phyloP scores from a whole-genome alignment of 2,888 invertebrate genomes.

The Pterostichus niger region DNA sequence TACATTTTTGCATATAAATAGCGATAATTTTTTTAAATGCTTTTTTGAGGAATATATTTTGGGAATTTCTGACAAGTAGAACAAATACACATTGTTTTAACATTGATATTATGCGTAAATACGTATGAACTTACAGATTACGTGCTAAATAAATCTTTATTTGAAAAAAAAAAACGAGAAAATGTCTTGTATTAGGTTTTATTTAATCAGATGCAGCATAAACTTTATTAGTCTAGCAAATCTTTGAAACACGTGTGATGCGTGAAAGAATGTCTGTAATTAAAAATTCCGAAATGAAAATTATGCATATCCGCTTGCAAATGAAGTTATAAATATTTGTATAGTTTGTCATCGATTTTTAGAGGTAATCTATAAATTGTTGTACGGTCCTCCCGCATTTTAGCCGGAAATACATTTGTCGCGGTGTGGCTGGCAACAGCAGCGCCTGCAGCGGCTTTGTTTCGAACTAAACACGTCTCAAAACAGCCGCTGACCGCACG shows the following conservation, averaged over 20 bases:
- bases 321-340: slow-evolving; percentile 33
- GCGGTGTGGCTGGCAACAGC: slow-evolving; percentile 2
- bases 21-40: background rate
- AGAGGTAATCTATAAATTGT: no score
- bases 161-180: no score
- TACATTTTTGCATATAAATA: background rate
- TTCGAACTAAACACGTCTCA: slow-evolving; percentile 40
- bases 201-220: background rate
- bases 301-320: background rate
- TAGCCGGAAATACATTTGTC: slow-evolving; percentile 62
- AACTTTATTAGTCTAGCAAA: no score
- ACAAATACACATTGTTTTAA: background rate
- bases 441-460: slow-evolving; percentile 46
- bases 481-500: slow-evolving; percentile 37
- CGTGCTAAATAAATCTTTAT: no score
- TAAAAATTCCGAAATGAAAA: background rate
- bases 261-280: background rate
- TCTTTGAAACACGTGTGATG: no score
- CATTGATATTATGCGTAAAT: background rate
- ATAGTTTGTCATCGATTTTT: slow-evolving; percentile 22
- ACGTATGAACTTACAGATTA: no score
- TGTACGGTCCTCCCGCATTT: no score
- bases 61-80: no score
- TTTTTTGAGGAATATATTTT: background rate
- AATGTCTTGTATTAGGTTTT: background rate